Evolutionary conservation across 2,797 vertebrate genomes (phyloP).

Genomic region (Chelidonichthys spinosus): DNA sequence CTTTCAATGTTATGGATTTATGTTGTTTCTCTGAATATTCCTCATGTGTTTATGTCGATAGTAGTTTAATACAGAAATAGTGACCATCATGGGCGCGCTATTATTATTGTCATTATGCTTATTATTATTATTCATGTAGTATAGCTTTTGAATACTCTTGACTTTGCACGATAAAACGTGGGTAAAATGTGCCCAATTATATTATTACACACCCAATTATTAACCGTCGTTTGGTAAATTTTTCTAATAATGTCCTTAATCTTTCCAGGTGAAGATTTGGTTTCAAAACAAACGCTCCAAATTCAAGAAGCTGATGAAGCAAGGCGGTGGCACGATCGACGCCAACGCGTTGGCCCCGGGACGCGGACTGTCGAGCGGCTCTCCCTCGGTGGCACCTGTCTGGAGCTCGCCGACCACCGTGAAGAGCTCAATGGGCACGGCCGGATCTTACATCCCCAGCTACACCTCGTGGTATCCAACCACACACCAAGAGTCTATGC

Average conservation of each 20-base stretch:
- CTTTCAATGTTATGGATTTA: neutral
- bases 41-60: neutral
- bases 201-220: neutral
- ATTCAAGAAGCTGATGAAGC: constrained; percentile 96
- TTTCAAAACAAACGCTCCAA: constrained; percentile 96
- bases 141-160: neutral
- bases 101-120: neutral
- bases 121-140: too few relatives aligned
- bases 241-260: neutral
- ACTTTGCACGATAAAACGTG: neutral
- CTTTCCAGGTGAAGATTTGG: constrained; percentile 93
- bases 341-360: constrained; percentile 90
- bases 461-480: constrained; percentile 99
- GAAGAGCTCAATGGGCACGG: constrained; percentile 90
- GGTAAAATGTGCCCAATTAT: constrained; percentile 29
- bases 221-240: neutral
- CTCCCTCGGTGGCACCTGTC: constrained; percentile 92
- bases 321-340: constrained; percentile 93
- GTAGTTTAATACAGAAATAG: neutral
- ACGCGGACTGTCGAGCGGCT: constrained; percentile 91
- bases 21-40: neutral
- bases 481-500: constrained; percentile 98
- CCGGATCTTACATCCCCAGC: constrained; percentile 96
- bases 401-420: constrained; percentile 93
- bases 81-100: neutral